Evolutionary conservation across 2,113 vertebrate genomes (phyloP), one percentile per base, ranked within the genome.

Genomic region (Calidris pygmaea): DNA sequence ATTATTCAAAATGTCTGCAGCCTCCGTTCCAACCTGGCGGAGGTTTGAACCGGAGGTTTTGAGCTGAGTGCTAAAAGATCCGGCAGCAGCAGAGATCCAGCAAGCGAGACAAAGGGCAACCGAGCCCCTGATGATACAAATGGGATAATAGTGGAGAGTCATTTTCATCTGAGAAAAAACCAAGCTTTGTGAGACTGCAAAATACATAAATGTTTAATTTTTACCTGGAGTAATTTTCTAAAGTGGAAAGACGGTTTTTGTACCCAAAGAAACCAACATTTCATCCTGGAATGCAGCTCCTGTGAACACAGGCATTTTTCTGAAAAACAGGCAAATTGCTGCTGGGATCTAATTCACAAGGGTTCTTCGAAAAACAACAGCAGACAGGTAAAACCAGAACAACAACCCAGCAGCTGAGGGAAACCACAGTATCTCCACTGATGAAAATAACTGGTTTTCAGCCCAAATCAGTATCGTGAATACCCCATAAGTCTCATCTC

Each of bases 401-500:
- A 43, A 16, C 35, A 43, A 6, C 60, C 7, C 20, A 27, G 34
- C 45, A 37, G 20, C 0, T 17, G 39, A 50, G 14, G 71, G 50
- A 65, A 75, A 47, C 4, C 16, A 29, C 23, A 48, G n/a, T 1
- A 16, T 7, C 22, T 77, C 37, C n/a, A 12, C 29, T 58, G 29
- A n/a, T 3, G 9, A 86, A 80, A 77, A 60, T 3, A 35, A 19
- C 29, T 17, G 3, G 0, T 6, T 85, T 92, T 15, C 50, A 73
- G 16, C 30, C 34, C 9, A 30, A 48, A n/a, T 16, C 0, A 10
- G 20, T 6, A 52, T 27, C 37, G 35, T 0, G 2, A 58, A 30
- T 27, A 17, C 22, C 26, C 27, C 2, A 0, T 12, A 3, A 21
- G 17, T 59, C 45, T 73, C 0, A 0, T 39, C 6, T 52, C 43